These are phyloP conservation scores for Conus canariensis DNA, from an alignment of 2,888 invertebrate species.

Conservation along the genomic window DNA sequence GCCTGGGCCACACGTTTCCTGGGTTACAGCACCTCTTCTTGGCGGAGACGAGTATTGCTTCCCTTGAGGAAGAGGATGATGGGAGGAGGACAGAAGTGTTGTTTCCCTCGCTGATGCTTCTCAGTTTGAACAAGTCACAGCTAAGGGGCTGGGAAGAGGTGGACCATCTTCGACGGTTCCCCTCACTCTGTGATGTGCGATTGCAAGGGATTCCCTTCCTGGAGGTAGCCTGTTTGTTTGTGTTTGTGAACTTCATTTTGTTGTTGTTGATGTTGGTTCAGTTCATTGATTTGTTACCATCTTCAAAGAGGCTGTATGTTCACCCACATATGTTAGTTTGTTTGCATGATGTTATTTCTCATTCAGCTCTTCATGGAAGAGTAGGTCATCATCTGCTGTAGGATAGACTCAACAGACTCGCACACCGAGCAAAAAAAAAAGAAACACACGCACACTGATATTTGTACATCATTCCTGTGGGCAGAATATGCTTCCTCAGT, in stretches of 20 bases:
- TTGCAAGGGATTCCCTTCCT: slow-evolving; percentile 87
- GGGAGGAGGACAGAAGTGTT: slow-evolving; percentile 58
- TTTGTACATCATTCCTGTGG: no score
- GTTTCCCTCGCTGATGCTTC: slow-evolving; percentile 81
- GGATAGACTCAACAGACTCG: no score
- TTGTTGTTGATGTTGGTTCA: no score
- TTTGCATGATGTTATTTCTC: no score
- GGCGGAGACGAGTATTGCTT: slow-evolving; percentile 66
- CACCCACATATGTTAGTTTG: no score
- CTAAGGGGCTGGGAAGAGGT: slow-evolving; percentile 93
- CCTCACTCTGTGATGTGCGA: slow-evolving; percentile 89
- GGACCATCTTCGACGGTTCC: slow-evolving; percentile 91
- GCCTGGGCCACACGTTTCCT: slow-evolving; percentile 92
- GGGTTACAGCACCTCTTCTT: slow-evolving; percentile 90
- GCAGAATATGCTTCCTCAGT: no score
- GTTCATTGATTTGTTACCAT: no score
- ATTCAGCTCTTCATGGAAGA: no score
- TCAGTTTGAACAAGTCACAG: slow-evolving; percentile 90
- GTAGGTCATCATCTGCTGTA: no score
- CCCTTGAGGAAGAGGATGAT: slow-evolving; percentile 32
- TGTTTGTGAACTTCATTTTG: neutral
- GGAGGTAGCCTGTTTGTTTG: slow-evolving; percentile 74
- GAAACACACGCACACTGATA: no score
- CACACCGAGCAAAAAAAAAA: no score
- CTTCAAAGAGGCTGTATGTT: no score